Conservation (phyloP, 2,113 vertebrate species). For the Pelvicachromis taeniatus region DNA sequence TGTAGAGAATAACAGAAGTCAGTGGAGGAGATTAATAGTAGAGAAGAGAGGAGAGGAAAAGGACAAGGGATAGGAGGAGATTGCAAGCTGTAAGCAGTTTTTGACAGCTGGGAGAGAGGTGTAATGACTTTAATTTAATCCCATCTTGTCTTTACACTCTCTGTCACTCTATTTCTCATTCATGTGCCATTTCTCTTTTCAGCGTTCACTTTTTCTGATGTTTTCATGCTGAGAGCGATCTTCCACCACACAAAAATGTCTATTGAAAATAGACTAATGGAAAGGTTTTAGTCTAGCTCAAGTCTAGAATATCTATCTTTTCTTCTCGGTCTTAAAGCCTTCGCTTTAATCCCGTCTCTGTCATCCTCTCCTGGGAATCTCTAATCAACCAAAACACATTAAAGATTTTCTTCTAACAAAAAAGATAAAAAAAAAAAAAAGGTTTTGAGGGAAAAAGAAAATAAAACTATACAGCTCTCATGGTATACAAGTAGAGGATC, state of each 20-base stretch:
- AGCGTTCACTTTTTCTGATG: neutral
- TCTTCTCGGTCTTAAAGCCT: neutral
- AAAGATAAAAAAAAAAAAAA: neutral
- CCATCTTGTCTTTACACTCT: neutral
- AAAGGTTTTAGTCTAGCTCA: neutral
- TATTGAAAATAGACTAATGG: neutral
- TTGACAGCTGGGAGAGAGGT: neutral
- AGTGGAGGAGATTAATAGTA: neutral
- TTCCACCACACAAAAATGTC: neutral
- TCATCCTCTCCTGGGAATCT: neutral
- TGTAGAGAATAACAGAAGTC: neutral
- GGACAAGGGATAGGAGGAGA: neutral
- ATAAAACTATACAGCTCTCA: neutral
- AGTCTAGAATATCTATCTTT: neutral
- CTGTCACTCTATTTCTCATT: neutral
- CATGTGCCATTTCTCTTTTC: neutral
- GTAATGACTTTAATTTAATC: slow-evolving; percentile 28
- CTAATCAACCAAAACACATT: neutral
- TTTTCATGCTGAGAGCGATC: neutral
- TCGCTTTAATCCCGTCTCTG: neutral
- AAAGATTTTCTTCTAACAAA: neutral
- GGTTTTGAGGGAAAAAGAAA: neutral
- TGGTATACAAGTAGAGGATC: neutral
- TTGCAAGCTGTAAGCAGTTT: neutral
- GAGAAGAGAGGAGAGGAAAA: neutral